Evolutionary conservation across 2,888 invertebrate genomes (phyloP), one percentile per base, ranked within the genome.

Genomic region (Xylota sylvarum): DNA sequence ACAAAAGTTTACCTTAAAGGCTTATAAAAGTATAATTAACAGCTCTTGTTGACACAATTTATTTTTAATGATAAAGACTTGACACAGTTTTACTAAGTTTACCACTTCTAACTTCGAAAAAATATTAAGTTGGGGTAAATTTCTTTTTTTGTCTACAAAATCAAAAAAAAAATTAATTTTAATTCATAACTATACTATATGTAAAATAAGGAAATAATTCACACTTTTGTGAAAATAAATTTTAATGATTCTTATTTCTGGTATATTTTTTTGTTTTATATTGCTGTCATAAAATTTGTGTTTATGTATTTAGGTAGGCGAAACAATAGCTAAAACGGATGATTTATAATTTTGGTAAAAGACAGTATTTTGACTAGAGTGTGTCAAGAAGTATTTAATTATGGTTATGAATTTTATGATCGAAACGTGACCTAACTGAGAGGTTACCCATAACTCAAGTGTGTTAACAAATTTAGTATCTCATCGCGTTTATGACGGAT

Each of bases 401-500:
- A 46, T 23, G 46, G 32, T 32, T 48, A 50, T 60, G 30, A 35
- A 72, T 72, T 65, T 60, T 60, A 72, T 37, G 35, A 0, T 37
- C 12, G 14, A 60, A 72, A 48, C 72, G 72, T 72, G 72, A 72
- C 60, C 35, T 7, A 30, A 14, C 60, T 17, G 12, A 37, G 35
- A 48, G 72, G 72, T 72, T 60, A 37, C 1, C 10, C 60, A 60
- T 60, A 72, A 72, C 35, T 72, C 50, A 72, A 58, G 37, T 50
- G 72, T 48, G 60, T n/a, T 46, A 5, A 37, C 23, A 48, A 60
- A 60, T 72, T 48, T 50, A 72, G 17, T 35, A 50, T 60, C 48
- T 37, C 48, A 50, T 14, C 23, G 23, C 50, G 48, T 72, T 60
- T 60, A 60, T 60, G 72, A 60, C 35, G 50, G 48, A 60, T 58